Evolutionary conservation across 2,888 invertebrate species (phyloP).

Genomic region (Neoscelio sp.): DNA sequence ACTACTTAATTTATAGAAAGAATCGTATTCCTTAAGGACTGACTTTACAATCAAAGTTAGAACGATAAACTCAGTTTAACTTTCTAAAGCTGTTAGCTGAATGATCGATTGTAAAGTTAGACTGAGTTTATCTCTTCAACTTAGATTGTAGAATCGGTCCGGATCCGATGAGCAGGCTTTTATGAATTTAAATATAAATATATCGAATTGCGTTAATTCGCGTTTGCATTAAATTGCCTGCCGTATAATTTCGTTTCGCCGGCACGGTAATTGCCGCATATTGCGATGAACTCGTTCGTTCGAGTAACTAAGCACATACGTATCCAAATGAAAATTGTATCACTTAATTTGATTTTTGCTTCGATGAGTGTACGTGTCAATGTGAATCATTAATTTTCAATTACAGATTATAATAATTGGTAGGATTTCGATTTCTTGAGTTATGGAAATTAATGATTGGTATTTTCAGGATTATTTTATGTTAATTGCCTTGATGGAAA

Average conservation of each 20-base stretch:
- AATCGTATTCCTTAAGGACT: conserved; percentile 55
- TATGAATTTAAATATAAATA: conserved; percentile 54
- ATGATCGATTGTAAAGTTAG: conserved; percentile 65
- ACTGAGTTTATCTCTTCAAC: conserved; percentile 59
- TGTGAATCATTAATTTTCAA: background rate
- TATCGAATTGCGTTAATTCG: conserved; percentile 7
- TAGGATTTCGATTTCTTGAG: background rate
- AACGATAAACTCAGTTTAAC: conserved; percentile 66
- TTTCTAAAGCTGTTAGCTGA: conserved; percentile 61
- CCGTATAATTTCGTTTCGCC: conserved; percentile 8
- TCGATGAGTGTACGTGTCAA: background rate
- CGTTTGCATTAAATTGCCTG: conserved; percentile 12
- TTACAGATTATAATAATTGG: conserved; percentile 2
- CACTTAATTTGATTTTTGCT: conserved; percentile 21
- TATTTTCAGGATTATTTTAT: too few species aligned
- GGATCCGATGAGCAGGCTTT: conserved; percentile 34
- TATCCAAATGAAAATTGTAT: conserved; percentile 6
- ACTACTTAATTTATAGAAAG: conserved; percentile 65
- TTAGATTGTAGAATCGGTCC: conserved; percentile 44
- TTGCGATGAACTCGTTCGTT: conserved; percentile 4
- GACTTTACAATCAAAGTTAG: conserved; percentile 64
- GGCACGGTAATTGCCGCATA: conserved; percentile 9
- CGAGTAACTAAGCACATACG: conserved; percentile 3
- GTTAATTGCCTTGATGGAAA: too few species aligned
- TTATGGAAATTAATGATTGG: too few species aligned